Conservation (phyloP, 2,113 vertebrate species). For the Alligator mississippiensis region DNA sequence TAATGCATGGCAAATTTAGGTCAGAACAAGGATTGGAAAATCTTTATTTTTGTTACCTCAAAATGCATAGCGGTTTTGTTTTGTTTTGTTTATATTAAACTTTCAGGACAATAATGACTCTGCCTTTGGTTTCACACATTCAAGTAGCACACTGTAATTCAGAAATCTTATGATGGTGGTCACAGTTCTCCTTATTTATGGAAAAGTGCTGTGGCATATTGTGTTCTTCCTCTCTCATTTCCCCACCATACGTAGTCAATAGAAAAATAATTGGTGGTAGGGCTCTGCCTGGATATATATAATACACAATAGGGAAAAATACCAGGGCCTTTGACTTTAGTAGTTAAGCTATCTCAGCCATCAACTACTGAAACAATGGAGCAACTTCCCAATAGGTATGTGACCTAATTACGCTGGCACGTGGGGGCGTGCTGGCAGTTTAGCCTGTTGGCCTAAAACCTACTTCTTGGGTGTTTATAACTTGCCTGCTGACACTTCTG, state of each 20-base stretch:
- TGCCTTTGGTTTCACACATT: constrained; percentile 62
- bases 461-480: constrained; percentile 3
- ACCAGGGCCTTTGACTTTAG: not conserved
- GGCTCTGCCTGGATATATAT: not conserved
- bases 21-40: constrained; percentile 37
- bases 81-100: constrained; percentile 5
- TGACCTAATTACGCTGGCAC: not conserved
- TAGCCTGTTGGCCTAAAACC: not conserved
- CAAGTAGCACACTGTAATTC: constrained; percentile 53
- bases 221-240: constrained; percentile 32
- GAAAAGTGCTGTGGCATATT: constrained; percentile 2
- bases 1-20: constrained; percentile 60
- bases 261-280: not conserved
- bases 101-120: constrained; percentile 57
- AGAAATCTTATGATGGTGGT: constrained; percentile 18
- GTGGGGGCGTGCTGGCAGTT: not conserved
- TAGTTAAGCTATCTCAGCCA: not conserved
- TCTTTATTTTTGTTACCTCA: constrained; percentile 48
- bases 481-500: not conserved
- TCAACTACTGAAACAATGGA: not conserved
- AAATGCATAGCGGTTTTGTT: constrained; percentile 29
- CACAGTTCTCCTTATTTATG: not conserved
- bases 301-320: not conserved
- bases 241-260: constrained; percentile 37
- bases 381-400: not conserved